Evolutionary conservation across 2,113 vertebrate genomes (phyloP).

Genomic region (Forbesichthys papilliferus): DNA sequence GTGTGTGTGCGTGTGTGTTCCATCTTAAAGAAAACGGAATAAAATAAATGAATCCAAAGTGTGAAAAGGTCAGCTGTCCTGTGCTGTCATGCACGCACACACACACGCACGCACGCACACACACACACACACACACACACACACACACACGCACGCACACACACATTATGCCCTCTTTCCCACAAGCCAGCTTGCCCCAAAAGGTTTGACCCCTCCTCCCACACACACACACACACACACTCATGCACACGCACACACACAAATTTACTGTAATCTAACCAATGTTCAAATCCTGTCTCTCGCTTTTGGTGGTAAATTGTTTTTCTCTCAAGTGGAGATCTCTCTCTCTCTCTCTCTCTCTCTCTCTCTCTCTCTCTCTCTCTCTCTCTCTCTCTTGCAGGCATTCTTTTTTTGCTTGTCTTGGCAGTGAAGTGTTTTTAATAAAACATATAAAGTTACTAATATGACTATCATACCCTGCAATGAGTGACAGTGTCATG

Average conservation of each 20-base stretch:
- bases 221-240: neutral
- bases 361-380: neutral
- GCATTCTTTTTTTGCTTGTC: neutral
- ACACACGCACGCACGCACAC: neutral
- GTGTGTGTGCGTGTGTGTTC: neutral
- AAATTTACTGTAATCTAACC: neutral
- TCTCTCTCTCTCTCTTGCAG: too few relatives aligned
- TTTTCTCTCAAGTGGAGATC: neutral
- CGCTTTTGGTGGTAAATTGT: neutral
- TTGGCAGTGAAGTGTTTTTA: too few relatives aligned
- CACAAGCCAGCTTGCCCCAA: neutral
- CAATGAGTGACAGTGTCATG: too few relatives aligned
- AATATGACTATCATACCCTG: too few relatives aligned
- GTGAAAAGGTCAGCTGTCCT: constrained; percentile 1
- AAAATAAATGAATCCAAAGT: neutral
- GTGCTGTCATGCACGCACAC: neutral
- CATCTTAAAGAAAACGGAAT: neutral
- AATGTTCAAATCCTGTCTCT: neutral
- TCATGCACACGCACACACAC: neutral
- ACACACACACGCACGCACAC: neutral
- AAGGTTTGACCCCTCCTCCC: neutral
- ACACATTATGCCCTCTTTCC: neutral
- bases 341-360: neutral
- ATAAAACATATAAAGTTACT: too few relatives aligned
- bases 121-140: neutral